Conservation (phyloP, 2,113 vertebrate genomes). For the Rhabdornis inornatus region DNA sequence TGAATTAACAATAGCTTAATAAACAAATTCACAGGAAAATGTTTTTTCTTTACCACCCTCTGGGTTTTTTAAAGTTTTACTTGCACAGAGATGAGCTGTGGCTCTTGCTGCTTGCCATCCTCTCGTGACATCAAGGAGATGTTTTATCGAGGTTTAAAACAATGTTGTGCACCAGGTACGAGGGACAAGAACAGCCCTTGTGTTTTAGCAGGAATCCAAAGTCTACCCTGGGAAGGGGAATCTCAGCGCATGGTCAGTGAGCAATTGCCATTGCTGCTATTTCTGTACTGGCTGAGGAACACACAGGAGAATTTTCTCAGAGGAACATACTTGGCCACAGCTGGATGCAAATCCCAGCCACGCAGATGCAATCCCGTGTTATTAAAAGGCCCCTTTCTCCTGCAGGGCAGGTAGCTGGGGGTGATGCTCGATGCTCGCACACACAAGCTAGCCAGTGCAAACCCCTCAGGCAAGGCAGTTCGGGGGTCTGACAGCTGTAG, state of each 20-base stretch:
- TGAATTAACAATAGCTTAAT: neutral
- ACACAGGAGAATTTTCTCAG: neutral
- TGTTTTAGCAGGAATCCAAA: neutral
- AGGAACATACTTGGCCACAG: neutral
- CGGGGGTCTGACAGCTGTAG: neutral
- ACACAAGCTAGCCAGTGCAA: neutral
- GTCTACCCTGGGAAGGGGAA: neutral
- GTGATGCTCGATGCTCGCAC: neutral
- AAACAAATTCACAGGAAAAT: neutral
- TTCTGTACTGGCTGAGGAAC: slow-evolving; percentile 16
- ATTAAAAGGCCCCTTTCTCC: neutral
- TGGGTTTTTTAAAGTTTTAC: neutral
- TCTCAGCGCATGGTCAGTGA: neutral
- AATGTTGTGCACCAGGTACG: neutral
- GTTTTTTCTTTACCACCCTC: neutral
- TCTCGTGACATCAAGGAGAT: accelerated
- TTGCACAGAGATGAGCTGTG: neutral
- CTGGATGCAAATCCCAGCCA: neutral
- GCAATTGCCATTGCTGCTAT: neutral
- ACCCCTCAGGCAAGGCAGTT: neutral
- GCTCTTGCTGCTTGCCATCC: neutral
- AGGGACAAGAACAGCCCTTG: slow-evolving; percentile 19
- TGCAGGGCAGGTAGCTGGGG: neutral
- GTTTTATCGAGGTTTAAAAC: neutral
- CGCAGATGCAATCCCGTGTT: neutral